phyloP scores from a whole-genome alignment of 1,140 invertebrate species.

The Temnothorax longispinosus region DNA sequence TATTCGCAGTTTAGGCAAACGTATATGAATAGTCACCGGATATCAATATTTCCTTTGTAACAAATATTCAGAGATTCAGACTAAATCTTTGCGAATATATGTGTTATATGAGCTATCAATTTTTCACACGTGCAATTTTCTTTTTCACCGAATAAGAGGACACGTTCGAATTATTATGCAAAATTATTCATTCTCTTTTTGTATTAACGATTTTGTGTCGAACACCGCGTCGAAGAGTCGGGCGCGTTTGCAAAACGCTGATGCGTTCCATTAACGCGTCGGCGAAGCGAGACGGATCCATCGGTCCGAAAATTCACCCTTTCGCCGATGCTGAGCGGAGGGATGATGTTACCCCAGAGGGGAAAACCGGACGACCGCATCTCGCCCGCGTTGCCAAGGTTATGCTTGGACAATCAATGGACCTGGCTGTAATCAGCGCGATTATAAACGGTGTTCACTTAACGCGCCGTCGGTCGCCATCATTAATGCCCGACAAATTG shows the following conservation, averaged over 20 bases:
- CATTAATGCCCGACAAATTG: conserved; percentile 70
- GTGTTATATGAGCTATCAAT: background rate
- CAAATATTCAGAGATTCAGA: conserved; percentile 29
- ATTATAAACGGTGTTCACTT: conserved; percentile 66
- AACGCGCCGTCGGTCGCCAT: conserved; percentile 48
- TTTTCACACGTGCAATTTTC: background rate
- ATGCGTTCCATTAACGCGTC: conserved; percentile 65
- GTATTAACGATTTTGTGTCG: conserved; percentile 20
- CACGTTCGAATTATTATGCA: conserved; percentile 16
- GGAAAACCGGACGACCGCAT: background rate
- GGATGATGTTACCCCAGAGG: conserved; percentile 11
- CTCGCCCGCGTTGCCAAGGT: conserved; percentile 49
- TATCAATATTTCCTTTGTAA: conserved; percentile 40
- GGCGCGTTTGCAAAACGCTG: conserved; percentile 40
- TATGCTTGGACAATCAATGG: conserved; percentile 69
- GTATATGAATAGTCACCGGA: conserved; percentile 8
- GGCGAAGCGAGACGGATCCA: conserved; percentile 54
- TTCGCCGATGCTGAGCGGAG: background rate
- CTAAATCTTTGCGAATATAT: background rate
- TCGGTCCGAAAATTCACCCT: conserved; percentile 57
- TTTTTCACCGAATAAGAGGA: background rate
- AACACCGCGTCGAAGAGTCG: background rate
- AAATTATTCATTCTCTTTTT: conserved; percentile 29
- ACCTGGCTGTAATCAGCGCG: conserved; percentile 66
- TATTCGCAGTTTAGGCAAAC: background rate